Percentiles rank a stretch among this genome's conserved stretches.
Evolutionary conservation across 2,113 vertebrate species (phyloP).

Genomic region (Phoxinus phoxinus): DNA sequence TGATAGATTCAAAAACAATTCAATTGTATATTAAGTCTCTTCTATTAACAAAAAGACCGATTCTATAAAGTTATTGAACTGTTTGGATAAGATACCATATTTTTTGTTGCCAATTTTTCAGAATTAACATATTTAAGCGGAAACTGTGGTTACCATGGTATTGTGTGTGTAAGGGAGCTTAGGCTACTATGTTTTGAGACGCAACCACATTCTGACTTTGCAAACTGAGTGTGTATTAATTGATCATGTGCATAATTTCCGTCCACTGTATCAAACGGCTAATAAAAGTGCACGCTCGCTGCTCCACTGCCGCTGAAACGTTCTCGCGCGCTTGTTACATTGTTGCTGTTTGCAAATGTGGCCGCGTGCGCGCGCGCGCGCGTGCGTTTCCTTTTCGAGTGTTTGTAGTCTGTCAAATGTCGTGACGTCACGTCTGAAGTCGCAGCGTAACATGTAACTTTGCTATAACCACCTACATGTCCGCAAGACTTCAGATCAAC

Average conservation of each 20-base stretch:
- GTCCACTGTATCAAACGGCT: not conserved
- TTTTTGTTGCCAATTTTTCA: not conserved
- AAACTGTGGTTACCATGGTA: not conserved
- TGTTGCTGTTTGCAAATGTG: not conserved
- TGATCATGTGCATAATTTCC: too few species aligned
- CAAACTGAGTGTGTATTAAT: not conserved
- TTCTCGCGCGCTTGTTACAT: not conserved
- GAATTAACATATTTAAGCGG: not conserved
- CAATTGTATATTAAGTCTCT: not conserved
- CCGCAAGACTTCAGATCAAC: not conserved
- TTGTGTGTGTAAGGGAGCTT: not conserved
- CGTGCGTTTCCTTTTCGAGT: slow-evolving; percentile 29
- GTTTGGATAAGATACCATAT: not conserved
- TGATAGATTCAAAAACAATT: too few species aligned
- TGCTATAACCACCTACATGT: not conserved
- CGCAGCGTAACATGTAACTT: slow-evolving; percentile 29
- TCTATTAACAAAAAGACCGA: not conserved
- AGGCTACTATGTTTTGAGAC: not conserved
- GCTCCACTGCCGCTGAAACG: not conserved
- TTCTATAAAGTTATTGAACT: not conserved
- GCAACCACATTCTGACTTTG: not conserved
- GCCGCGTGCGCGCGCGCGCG: not conserved
- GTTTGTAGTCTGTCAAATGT: slow-evolving; percentile 46
- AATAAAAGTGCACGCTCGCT: not conserved
- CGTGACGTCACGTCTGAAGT: slow-evolving; percentile 53